These are phyloP conservation scores for Drosophila ironensis DNA, from an alignment of 1,140 invertebrate genomes.

Conservation along the genomic window DNA sequence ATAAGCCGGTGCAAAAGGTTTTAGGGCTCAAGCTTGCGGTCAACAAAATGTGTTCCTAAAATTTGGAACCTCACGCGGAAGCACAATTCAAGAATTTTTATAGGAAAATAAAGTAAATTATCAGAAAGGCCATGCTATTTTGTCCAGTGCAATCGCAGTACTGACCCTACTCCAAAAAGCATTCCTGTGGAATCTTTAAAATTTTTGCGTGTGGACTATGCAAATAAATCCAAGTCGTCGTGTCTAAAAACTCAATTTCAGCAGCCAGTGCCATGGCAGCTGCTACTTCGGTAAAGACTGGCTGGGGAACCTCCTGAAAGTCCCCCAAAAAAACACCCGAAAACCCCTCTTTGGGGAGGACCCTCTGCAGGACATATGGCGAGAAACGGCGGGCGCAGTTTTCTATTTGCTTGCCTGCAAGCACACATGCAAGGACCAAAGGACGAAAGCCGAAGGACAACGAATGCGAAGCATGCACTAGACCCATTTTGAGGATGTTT, in stretches of 20 bases:
- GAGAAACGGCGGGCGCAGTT: slow-evolving; percentile 45
- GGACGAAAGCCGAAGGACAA: slow-evolving; percentile 35
- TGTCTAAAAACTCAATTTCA: slow-evolving; percentile 67
- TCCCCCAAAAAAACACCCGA: background rate
- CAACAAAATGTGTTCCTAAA: background rate
- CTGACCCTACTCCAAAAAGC: background rate
- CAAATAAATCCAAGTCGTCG: slow-evolving; percentile 67
- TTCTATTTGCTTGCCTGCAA: slow-evolving; percentile 62
- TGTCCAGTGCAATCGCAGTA: background rate
- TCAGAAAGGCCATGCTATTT: too few species aligned
- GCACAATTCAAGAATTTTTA: background rate
- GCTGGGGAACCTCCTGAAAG: too few species aligned
- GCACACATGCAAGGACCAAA: slow-evolving; percentile 30
- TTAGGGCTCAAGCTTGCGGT: slow-evolving; percentile 3
- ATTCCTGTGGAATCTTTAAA: slow-evolving; percentile 37
- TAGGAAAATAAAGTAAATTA: too few species aligned
- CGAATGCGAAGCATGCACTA: slow-evolving; percentile 62
- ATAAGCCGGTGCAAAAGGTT: slow-evolving; percentile 62
- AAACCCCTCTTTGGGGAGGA: background rate
- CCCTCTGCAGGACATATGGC: slow-evolving; percentile 13
- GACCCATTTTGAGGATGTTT: slow-evolving; percentile 56
- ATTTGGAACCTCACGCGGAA: too few species aligned
- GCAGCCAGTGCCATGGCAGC: slow-evolving; percentile 33
- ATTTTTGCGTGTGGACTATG: slow-evolving; percentile 45
- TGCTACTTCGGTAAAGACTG: slow-evolving; percentile 26